Evolutionary conservation across 1,140 invertebrate genomes (phyloP).

Genomic region (Danaus plexippus): DNA sequence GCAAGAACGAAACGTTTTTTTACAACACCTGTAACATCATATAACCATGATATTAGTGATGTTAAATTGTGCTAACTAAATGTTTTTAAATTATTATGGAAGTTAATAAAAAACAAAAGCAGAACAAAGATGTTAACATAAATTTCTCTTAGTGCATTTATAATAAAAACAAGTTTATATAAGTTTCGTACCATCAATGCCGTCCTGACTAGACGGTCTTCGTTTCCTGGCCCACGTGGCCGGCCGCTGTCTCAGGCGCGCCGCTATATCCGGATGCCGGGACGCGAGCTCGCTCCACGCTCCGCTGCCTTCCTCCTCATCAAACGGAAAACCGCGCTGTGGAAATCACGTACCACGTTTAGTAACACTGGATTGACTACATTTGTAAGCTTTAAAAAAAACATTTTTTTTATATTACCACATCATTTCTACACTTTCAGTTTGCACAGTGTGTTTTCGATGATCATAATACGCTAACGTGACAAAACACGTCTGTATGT

Average conservation of each 20-base stretch:
- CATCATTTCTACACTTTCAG: too few species aligned
- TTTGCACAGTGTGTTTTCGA: too few species aligned
- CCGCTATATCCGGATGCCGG: conserved; percentile 68
- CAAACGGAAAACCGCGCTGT: conserved; percentile 79
- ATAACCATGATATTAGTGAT: background rate
- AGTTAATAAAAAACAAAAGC: too few species aligned
- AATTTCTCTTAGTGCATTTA: background rate
- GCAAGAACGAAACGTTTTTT: conserved; percentile 56
- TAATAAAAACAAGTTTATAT: conserved; percentile 1
- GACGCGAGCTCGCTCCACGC: conserved; percentile 66
- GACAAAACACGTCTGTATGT: too few species aligned
- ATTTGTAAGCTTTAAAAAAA: too few species aligned
- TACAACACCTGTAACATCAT: conserved; percentile 30
- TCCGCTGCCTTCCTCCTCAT: conserved; percentile 73
- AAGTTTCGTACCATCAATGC: conserved; percentile 46
- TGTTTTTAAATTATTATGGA: too few species aligned
- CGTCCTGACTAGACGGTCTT: conserved; percentile 65
- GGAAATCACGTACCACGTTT: conserved; percentile 26
- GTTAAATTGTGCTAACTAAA: background rate
- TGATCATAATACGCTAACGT: too few species aligned
- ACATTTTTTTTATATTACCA: too few species aligned
- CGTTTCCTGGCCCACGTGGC: conserved; percentile 73
- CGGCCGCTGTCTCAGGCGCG: conserved; percentile 67
- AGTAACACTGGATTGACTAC: too few species aligned
- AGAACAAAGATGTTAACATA: background rate